phyloP scores from a whole-genome alignment of 1,140 invertebrate genomes.

The Dendroctonus ponderosae region DNA sequence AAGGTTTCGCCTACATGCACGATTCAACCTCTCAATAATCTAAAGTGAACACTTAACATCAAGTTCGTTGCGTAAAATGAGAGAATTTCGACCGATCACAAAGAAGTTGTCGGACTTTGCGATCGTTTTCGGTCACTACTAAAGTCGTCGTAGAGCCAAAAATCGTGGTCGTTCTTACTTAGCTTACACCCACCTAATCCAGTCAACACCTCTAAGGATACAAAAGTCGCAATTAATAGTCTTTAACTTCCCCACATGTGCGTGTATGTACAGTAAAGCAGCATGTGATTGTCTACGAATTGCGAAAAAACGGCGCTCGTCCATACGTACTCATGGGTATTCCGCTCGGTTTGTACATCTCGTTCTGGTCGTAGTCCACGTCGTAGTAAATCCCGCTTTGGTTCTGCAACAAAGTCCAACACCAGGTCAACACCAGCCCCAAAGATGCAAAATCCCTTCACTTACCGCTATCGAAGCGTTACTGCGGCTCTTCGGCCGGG shows the following conservation, averaged over 20 bases:
- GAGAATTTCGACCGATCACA: constrained; percentile 1
- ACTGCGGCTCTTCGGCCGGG: constrained; percentile 74
- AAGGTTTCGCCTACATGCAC: no score
- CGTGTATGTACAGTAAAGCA: constrained; percentile 6
- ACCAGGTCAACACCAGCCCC: no score
- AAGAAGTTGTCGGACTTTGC: constrained; percentile 26
- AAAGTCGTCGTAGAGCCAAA: constrained; percentile 29
- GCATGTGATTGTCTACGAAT: constrained; percentile 29
- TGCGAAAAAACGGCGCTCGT: constrained; percentile 49
- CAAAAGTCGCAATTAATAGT: constrained; percentile 15
- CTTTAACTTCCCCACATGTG: background rate
- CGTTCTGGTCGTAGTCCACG: constrained; percentile 75
- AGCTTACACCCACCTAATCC: constrained; percentile 24
- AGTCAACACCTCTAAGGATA: constrained; percentile 28
- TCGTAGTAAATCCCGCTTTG: constrained; percentile 87
- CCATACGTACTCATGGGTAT: constrained; percentile 70
- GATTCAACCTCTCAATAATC: no score
- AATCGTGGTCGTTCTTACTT: constrained; percentile 20
- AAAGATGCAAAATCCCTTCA: constrained; percentile 20
- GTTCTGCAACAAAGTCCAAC: constrained; percentile 58
- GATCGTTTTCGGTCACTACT: constrained; percentile 14
- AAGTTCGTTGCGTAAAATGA: no score
- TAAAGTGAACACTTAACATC: no score
- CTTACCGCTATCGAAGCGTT: constrained; percentile 67
- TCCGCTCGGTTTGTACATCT: constrained; percentile 59